Evolutionary conservation across 30 jellyfish, hydroid and myxozoan species (phyloP), one percentile per base, ranked within the genome.

Genomic region (Hydractinia symbiolongicarpus): DNA sequence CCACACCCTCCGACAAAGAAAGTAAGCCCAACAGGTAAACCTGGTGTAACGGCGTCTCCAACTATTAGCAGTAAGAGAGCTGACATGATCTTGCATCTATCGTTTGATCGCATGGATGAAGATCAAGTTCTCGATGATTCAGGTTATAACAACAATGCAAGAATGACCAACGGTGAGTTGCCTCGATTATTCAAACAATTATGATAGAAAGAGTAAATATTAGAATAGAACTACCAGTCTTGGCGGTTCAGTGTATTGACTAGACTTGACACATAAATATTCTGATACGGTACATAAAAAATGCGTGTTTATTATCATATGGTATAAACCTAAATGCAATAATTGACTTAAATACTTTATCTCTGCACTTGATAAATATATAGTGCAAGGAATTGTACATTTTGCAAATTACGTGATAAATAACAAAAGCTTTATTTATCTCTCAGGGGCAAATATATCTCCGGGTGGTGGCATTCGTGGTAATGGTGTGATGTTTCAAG

Each of bases 401-500:
- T 30, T 30, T 30, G 2, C 2, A 2, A 30, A 2, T 30, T 30
- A 30, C 44, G 44, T 30, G 2, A 30, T 30, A 30, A 30, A 30
- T 2, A 0, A 30, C 2, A 30, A 30, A 30, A 30, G 2, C 44
- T 30, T 30, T 30, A 30, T 30, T 30, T 30, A 30, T 9, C 51
- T 79, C 56, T 66, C 60, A 91, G 98, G 98, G 40, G 96, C 98
- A 9, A 91, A 87, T 74, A 84, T 91, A 20, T 86, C 98, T 7
- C 98, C 98, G 3, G 98, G 95, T 50, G 98, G 98, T 11, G 98
- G 98, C 1, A 86, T 91, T 54, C 91, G 96, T 8, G 98, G 98
- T 9, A 91, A 91, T 61, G 98, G 98, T 70, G 98, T 86, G 10
- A 75, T 87, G 66, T 87, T 91, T 13, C 89, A 81, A 55, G 98